A percentile compares a stretch with the other conserved stretches of the same genome.
Evolutionary conservation across 2,888 invertebrate species (phyloP).

Genomic region (Falcaria lacertinaria): DNA sequence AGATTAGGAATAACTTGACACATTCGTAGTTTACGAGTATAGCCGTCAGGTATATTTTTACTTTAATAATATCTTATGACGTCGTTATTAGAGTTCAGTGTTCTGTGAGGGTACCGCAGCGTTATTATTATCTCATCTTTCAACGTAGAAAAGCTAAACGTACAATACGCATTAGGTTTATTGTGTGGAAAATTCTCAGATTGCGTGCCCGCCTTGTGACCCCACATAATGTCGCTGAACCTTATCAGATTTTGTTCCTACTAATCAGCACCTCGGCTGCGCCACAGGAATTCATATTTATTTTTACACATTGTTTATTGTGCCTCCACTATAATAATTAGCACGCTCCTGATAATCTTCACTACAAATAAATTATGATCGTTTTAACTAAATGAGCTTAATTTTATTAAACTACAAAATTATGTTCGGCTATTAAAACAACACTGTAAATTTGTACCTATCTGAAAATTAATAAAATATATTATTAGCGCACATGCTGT

Average conservation of each 20-base stretch:
- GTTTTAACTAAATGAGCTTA: conserved; percentile 6
- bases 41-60: not conserved
- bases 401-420: not conserved
- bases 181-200: conserved; percentile 24
- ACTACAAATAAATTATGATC: conserved; percentile 16
- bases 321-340: conserved; percentile 16
- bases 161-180: conserved; percentile 17
- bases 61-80: not conserved
- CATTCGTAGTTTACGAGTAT: not conserved
- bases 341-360: conserved; percentile 24
- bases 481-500: too few species aligned
- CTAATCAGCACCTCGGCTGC: conserved; percentile 20
- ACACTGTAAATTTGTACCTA: too few species aligned
- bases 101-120: not conserved
- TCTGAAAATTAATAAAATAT: too few species aligned
- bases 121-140: conserved; percentile 8
- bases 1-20: not conserved
- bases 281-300: conserved; percentile 28
- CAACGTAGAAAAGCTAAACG: conserved; percentile 4
- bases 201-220: conserved; percentile 22
- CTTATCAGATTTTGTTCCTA: conserved; percentile 17
- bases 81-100: not conserved
- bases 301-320: conserved; percentile 14
- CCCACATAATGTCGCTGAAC: conserved; percentile 23
- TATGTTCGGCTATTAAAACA: not conserved